phyloP scores from a whole-genome alignment of 2,888 invertebrate species.

The Hirtodrosophila cameraria region DNA sequence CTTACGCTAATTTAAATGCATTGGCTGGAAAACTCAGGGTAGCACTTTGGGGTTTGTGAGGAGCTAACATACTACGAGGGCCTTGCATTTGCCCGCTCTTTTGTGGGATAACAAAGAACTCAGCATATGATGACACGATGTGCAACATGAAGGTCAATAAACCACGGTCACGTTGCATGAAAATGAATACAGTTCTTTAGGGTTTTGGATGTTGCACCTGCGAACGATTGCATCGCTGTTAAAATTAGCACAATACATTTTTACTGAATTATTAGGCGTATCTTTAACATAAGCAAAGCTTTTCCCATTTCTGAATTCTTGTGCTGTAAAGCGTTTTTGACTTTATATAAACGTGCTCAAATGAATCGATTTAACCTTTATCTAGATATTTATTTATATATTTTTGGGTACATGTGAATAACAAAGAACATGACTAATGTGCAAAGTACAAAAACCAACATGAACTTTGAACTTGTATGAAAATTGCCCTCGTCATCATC shows the following conservation, averaged over 20 bases:
- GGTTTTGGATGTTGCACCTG: not conserved
- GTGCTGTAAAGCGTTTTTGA: too few relatives aligned
- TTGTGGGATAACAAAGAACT: slow-evolving; percentile 39
- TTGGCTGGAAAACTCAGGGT: not conserved
- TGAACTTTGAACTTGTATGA: slow-evolving; percentile 61
- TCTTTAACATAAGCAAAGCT: too few relatives aligned
- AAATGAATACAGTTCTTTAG: not conserved
- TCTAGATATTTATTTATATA: not conserved
- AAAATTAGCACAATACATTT: too few relatives aligned
- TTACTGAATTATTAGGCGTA: too few relatives aligned
- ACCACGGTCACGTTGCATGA: slow-evolving; percentile 32
- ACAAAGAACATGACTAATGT: slow-evolving; percentile 22
- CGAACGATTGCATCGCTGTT: too few relatives aligned
- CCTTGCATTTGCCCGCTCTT: slow-evolving; percentile 31
- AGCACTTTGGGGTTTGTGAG: too few relatives aligned
- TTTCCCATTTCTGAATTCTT: too few relatives aligned
- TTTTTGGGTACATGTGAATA: not conserved
- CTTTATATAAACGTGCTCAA: too few relatives aligned
- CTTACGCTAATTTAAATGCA: slow-evolving; percentile 51
- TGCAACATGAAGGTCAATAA: slow-evolving; percentile 59
- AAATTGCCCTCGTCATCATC: slow-evolving; percentile 22
- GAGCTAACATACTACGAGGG: not conserved
- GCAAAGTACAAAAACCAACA: slow-evolving; percentile 4
- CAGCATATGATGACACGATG: slow-evolving; percentile 54
- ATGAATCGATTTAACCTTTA: too few relatives aligned